Percentiles rank a stretch among this genome's conserved stretches.
These are phyloP conservation scores for Ormia ochracea DNA, from an alignment of 2,888 invertebrate genomes.

Conservation along the genomic window DNA sequence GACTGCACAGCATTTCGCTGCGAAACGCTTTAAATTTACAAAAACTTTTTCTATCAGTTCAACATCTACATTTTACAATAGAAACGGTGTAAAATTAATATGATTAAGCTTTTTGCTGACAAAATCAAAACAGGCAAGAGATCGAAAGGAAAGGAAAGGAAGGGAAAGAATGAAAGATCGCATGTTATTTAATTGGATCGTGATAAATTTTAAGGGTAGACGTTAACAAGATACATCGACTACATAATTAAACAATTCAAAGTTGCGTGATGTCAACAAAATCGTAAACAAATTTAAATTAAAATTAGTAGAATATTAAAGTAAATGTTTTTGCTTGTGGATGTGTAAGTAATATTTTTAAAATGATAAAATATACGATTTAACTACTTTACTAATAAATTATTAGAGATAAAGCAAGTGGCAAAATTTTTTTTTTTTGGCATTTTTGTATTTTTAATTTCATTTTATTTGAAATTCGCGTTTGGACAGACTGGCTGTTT, in stretches of 20 bases:
- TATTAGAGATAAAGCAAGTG: not conserved
- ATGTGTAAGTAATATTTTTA: not conserved
- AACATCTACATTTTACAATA: not conserved
- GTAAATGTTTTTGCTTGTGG: not conserved
- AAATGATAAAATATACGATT: not conserved
- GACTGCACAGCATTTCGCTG: no score
- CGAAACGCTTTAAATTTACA: no score
- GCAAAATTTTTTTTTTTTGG: not conserved
- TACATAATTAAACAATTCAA: slow-evolving; percentile 40
- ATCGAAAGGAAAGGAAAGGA: slow-evolving; percentile 21
- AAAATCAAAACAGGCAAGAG: slow-evolving; percentile 4
- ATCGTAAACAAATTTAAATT: not conserved
- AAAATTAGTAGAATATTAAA: not conserved
- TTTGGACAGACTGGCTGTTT: not conserved
- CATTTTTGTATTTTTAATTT: not conserved
- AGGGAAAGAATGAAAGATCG: slow-evolving; percentile 38
- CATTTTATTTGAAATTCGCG: not conserved
- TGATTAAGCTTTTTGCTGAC: not conserved
- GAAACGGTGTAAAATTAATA: not conserved
- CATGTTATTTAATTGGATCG: slow-evolving; percentile 38
- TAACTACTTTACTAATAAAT: slow-evolving; percentile 3
- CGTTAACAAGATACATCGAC: slow-evolving; percentile 43
- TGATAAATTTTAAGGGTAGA: slow-evolving; percentile 46
- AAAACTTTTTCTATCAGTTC: no score
- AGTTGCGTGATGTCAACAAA: slow-evolving; percentile 46